Evolutionary conservation across 2,797 vertebrate species (phyloP).

Genomic region (Catharus ustulatus): DNA sequence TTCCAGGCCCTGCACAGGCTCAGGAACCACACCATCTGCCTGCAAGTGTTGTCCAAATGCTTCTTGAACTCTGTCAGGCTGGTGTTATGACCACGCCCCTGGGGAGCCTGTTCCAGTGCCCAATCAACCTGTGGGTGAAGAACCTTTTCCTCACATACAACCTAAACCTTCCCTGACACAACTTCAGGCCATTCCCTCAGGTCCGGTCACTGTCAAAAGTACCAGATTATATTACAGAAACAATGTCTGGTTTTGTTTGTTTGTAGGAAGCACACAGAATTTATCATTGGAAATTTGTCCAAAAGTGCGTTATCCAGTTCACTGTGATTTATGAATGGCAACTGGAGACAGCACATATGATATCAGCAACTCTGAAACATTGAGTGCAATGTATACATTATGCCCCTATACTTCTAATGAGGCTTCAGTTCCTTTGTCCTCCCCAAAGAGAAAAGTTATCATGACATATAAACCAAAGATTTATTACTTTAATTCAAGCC

Average conservation of each 20-base stretch:
- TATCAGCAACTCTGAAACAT: background rate
- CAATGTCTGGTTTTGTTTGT: background rate
- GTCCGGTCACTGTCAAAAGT: background rate
- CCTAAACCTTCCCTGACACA: background rate
- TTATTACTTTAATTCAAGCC: background rate
- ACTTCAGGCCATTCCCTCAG: rapidly evolving
- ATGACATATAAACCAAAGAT: background rate
- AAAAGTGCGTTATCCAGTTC: background rate
- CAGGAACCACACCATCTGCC: background rate
- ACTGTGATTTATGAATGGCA: background rate
- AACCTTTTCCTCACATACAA: background rate
- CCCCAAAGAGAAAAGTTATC: background rate
- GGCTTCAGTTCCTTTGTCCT: background rate
- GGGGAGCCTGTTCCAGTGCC: background rate
- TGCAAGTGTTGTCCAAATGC: rapidly evolving
- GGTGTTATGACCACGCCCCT: background rate
- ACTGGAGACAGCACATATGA: background rate
- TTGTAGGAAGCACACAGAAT: background rate
- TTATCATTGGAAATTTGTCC: background rate
- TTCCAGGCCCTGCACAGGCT: background rate
- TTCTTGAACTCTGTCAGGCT: background rate
- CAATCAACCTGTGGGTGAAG: background rate
- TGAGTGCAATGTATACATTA: background rate
- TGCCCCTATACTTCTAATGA: background rate
- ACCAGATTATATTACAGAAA: background rate